Evolutionary conservation across 2,113 vertebrate species (phyloP).

Genomic region (Chloropsis hardwickii): DNA sequence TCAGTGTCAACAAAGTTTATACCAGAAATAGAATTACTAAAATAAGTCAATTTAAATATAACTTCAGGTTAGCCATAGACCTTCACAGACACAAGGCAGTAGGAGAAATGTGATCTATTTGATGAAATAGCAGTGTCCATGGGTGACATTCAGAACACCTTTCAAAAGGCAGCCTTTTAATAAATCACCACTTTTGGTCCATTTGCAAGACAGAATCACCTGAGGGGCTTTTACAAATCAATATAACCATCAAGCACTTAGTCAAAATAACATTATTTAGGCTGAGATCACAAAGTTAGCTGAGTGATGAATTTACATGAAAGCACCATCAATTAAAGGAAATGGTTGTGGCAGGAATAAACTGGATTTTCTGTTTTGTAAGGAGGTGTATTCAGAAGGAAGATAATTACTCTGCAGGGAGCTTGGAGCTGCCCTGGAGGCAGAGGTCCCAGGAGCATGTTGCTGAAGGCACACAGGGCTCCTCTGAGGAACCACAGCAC

Average conservation of each 20-base stretch:
- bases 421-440: neutral
- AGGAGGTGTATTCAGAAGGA: neutral
- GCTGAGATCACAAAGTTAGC: conserved; percentile 56
- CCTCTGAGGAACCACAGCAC: neutral
- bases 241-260: conserved; percentile 37
- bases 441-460: neutral
- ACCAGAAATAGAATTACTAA: neutral
- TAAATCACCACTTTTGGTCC: conserved; percentile 44
- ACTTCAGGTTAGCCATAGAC: neutral
- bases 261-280: conserved; percentile 53
- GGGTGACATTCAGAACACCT: conserved; percentile 43
- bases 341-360: neutral
- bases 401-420: conserved; percentile 11
- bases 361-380: neutral
- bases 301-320: conserved; percentile 49
- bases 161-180: conserved; percentile 35
- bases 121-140: neutral
- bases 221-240: conserved; percentile 52
- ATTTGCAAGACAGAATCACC: conserved; percentile 38
- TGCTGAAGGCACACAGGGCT: neutral
- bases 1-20: neutral
- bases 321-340: conserved; percentile 26
- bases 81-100: neutral
- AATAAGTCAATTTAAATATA: neutral
- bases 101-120: neutral